Percentiles rank a stretch among this genome's conserved stretches.
These are phyloP conservation scores for Phyllopteryx taeniolatus DNA, from an alignment of 2,113 vertebrate species.

Conservation along the genomic window DNA sequence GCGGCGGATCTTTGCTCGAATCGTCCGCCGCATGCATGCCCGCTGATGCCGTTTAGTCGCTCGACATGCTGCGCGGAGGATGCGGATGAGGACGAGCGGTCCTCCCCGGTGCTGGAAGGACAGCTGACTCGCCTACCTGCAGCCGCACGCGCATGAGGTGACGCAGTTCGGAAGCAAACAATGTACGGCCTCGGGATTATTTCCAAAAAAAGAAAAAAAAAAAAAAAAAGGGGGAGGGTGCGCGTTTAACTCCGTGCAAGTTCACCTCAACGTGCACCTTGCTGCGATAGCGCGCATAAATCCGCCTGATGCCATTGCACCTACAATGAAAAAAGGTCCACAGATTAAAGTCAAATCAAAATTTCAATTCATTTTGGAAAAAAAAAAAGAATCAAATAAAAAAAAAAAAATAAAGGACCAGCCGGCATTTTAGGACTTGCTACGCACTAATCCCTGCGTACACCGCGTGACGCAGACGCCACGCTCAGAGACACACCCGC, in stretches of 20 bases:
- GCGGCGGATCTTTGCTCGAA: constrained; percentile 63
- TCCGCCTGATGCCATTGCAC: constrained; percentile 29
- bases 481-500: constrained; percentile 14
- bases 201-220: background rate
- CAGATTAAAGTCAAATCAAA: too few relatives aligned
- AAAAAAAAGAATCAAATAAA: background rate
- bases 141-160: constrained; percentile 57
- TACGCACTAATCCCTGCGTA: constrained; percentile 39
- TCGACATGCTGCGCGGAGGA: constrained; percentile 45
- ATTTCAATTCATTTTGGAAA: background rate
- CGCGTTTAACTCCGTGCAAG: constrained; percentile 24
- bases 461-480: constrained; percentile 42
- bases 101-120: constrained; percentile 54
- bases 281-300: constrained; percentile 40
- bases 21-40: constrained; percentile 78
- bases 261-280: constrained; percentile 41
- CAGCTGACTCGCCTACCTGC: constrained; percentile 65
- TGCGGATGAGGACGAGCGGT: constrained; percentile 54
- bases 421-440: constrained; percentile 23
- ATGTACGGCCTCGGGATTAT: constrained; percentile 41
- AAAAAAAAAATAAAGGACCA: constrained; percentile 7
- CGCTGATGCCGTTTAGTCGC: constrained; percentile 50
- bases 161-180: constrained; percentile 71
- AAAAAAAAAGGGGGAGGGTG: constrained; percentile 21
- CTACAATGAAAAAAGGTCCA: background rate